Conservation (phyloP, 2,113 vertebrate species). For the Chaenocephalus aceratus region DNA sequence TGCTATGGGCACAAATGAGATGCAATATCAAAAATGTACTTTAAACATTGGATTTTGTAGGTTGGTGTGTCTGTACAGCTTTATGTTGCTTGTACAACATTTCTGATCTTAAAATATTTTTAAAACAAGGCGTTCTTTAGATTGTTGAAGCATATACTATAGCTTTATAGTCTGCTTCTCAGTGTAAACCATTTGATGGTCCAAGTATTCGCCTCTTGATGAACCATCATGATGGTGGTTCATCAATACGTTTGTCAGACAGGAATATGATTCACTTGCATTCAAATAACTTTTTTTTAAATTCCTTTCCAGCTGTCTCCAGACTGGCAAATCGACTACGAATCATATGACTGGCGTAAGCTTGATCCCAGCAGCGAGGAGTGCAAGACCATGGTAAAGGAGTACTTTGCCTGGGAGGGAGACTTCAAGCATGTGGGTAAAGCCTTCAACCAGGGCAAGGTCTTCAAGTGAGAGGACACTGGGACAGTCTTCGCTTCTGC, state of each 20-base stretch:
- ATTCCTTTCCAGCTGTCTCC: slow-evolving; percentile 81
- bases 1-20: slow-evolving; percentile 66
- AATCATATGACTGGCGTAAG: slow-evolving; percentile 93
- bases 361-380: slow-evolving; percentile 89
- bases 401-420: slow-evolving; percentile 94
- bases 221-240: background rate
- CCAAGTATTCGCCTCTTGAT: background rate
- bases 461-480: slow-evolving; percentile 89
- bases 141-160: background rate
- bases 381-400: slow-evolving; percentile 91
- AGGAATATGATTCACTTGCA: background rate
- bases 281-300: background rate
- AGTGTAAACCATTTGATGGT: slow-evolving; percentile 1
- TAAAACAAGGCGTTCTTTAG: background rate
- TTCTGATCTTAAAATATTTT: background rate
- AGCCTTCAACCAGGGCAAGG: slow-evolving; percentile 90
- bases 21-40: background rate
- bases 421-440: slow-evolving; percentile 92
- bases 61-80: background rate
- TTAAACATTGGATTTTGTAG: background rate
- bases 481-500: slow-evolving; percentile 50
- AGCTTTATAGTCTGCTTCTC: background rate
- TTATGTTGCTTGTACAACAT: background rate
- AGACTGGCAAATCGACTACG: slow-evolving; percentile 94
- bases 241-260: background rate